A percentile compares a stretch with the other conserved stretches of the same genome.
These are phyloP conservation scores for Simalia tracyae DNA, from an alignment of 2,797 vertebrate species.

Conservation along the genomic window DNA sequence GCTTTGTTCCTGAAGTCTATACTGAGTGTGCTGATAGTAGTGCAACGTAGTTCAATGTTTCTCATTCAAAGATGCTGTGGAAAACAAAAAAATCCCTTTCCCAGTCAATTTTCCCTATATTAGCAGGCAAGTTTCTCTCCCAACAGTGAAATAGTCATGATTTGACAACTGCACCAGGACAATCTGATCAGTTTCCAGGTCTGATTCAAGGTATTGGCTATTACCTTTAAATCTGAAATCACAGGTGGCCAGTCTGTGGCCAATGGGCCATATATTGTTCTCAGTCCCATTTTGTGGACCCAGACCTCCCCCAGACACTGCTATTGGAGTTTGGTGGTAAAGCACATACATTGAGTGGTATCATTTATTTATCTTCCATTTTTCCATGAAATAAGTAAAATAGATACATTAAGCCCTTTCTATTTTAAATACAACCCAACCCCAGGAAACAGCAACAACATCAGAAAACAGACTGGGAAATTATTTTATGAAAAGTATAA, in stretches of 20 bases:
- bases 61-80: not conserved
- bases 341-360: not conserved
- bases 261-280: not conserved
- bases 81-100: not conserved
- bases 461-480: not conserved
- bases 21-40: not conserved
- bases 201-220: not conserved
- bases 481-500: not conserved
- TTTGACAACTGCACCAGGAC: not conserved
- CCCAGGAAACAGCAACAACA: not conserved
- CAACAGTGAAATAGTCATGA: not conserved
- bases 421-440: not conserved
- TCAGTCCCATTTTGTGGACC: not conserved
- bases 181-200: not conserved
- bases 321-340: not conserved
- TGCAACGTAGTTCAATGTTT: not conserved
- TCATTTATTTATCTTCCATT: not conserved
- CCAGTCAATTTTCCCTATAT: not conserved
- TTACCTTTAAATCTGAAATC: not conserved
- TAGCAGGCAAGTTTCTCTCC: not conserved
- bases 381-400: not conserved
- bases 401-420: not conserved
- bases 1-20: conserved; percentile 16
- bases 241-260: not conserved
- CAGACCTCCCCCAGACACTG: not conserved